Evolutionary conservation across 2,888 invertebrate species (phyloP).

Genomic region (Polymixis flavicincta): DNA sequence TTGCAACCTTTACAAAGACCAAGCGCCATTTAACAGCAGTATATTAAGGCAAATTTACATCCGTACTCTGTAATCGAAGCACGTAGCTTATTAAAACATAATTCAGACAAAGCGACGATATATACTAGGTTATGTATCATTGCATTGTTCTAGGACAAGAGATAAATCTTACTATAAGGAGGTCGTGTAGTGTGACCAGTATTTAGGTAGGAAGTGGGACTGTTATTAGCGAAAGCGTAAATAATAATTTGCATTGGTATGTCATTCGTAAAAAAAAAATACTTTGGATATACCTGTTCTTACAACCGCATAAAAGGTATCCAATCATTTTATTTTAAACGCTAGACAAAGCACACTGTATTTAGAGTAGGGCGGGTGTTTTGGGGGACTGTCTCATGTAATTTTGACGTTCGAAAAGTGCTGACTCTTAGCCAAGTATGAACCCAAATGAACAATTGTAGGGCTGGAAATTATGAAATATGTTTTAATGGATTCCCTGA

Average conservation of each 20-base stretch:
- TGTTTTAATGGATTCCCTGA: not conserved
- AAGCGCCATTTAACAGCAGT: constrained; percentile 24
- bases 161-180: constrained; percentile 71
- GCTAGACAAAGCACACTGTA: not conserved
- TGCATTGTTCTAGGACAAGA: constrained; percentile 71
- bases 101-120: constrained; percentile 62
- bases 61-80: constrained; percentile 34
- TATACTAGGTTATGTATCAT: constrained; percentile 36
- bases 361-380: not conserved
- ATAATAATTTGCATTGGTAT: not conserved
- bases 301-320: not conserved
- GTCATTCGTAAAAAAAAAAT: not conserved
- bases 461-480: not conserved
- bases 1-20: constrained; percentile 6
- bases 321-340: not conserved
- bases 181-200: constrained; percentile 51
- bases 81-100: constrained; percentile 64
- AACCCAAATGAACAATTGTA: too few species aligned
- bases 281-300: not conserved
- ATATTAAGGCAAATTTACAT: constrained; percentile 49
- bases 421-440: too few species aligned
- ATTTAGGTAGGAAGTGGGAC: constrained; percentile 14
- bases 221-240: constrained; percentile 1
- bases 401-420: too few species aligned
- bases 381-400: too few species aligned